phyloP scores from a whole-genome alignment of 2,888 invertebrate species.

The Chymomyza procnemis region DNA sequence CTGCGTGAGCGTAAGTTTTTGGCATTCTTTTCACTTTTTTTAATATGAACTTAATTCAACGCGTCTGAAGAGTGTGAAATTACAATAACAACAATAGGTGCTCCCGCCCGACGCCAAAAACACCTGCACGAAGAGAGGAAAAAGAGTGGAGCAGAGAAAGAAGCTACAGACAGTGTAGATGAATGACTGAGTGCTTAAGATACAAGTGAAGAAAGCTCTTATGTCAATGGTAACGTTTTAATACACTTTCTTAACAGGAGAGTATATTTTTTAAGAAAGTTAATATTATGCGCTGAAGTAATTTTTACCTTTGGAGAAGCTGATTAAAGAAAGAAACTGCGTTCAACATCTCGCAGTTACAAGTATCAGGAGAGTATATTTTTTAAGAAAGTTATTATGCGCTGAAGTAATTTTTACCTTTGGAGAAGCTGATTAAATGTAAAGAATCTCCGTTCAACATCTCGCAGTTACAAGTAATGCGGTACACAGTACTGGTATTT shows the following conservation, averaged over 20 bases:
- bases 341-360: too few species aligned
- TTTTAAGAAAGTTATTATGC: too few species aligned
- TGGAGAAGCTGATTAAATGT: too few species aligned
- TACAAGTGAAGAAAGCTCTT: neutral
- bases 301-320: too few species aligned
- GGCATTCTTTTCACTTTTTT: slow-evolving; percentile 60
- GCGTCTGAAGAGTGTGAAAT: slow-evolving; percentile 52
- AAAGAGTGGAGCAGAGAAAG: neutral
- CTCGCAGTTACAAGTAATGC: too few species aligned
- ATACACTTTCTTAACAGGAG: neutral
- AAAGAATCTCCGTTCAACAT: too few species aligned
- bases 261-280: too few species aligned
- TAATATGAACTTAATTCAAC: neutral
- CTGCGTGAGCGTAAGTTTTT: slow-evolving; percentile 52
- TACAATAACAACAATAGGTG: slow-evolving; percentile 36
- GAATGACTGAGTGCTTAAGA: neutral
- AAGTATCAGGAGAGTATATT: too few species aligned
- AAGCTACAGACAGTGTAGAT: neutral
- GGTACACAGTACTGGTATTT: too few species aligned
- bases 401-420: too few species aligned
- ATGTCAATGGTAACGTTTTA: neutral
- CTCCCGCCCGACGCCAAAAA: neutral
- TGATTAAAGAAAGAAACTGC: too few species aligned
- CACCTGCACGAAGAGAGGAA: neutral
- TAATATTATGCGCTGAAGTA: too few species aligned